Conservation (phyloP, 2,888 invertebrate genomes). For the Lymantria dispar region DNA sequence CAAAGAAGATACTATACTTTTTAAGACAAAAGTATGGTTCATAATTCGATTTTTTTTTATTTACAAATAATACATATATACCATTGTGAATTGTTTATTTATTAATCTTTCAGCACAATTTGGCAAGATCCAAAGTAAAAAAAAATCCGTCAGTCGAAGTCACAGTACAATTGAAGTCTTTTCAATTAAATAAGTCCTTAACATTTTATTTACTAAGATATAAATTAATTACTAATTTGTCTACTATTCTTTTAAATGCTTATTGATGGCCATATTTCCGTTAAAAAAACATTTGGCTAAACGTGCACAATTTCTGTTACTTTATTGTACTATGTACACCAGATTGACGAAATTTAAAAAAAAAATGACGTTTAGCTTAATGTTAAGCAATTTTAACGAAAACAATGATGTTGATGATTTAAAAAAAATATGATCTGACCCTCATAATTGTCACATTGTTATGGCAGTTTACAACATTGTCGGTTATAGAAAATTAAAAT, state of each 20-base stretch:
- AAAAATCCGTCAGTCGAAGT: slow-evolving; percentile 53
- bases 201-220: slow-evolving; percentile 24
- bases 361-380: background rate
- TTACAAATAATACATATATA: background rate
- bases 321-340: background rate
- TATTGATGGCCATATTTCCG: slow-evolving; percentile 6
- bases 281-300: background rate
- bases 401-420: background rate
- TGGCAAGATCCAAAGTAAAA: slow-evolving; percentile 66
- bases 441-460: too few relatives aligned
- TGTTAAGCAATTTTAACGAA: background rate
- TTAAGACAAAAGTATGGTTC: background rate
- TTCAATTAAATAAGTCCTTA: slow-evolving; percentile 33
- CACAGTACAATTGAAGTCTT: slow-evolving; percentile 45
- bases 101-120: slow-evolving; percentile 33
- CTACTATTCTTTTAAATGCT: slow-evolving; percentile 25
- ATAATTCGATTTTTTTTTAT: background rate
- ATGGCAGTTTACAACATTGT: too few relatives aligned
- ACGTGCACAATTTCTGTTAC: background rate
- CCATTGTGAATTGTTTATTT: slow-evolving; percentile 15
- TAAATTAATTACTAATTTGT: slow-evolving; percentile 30
- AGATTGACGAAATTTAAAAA: background rate
- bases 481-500: too few relatives aligned
- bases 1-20: background rate
- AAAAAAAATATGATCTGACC: too few relatives aligned